Evolutionary conservation across 2,888 invertebrate species (phyloP).

Genomic region (Archips xylosteana): DNA sequence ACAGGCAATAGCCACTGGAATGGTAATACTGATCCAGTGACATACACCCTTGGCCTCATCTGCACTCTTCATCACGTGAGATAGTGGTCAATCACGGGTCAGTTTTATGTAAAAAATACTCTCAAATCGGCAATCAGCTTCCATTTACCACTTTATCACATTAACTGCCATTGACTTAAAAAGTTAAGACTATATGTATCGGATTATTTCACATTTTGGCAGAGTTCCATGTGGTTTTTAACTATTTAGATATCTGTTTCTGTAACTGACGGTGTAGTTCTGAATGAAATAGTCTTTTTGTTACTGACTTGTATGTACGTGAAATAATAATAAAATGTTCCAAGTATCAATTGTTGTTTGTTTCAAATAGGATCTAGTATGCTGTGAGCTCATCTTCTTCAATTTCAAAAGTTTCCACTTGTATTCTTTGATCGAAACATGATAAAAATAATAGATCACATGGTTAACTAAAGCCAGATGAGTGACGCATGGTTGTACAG

Average conservation of each 20-base stretch:
- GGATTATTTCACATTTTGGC: slow-evolving; percentile 41
- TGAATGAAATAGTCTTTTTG: slow-evolving; percentile 42
- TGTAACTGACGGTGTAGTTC: slow-evolving; percentile 42
- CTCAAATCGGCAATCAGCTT: slow-evolving; percentile 38
- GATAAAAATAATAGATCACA: too few relatives aligned
- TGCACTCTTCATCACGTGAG: too few relatives aligned
- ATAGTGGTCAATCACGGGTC: too few relatives aligned
- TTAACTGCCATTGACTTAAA: slow-evolving; percentile 15
- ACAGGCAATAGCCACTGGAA: too few relatives aligned
- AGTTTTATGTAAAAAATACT: not conserved
- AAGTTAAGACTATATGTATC: not conserved
- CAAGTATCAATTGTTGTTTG: slow-evolving; percentile 8
- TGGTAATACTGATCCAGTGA: too few relatives aligned
- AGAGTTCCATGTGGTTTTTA: slow-evolving; percentile 44
- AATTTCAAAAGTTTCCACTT: too few relatives aligned
- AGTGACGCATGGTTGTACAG: too few relatives aligned
- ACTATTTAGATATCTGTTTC: slow-evolving; percentile 44
- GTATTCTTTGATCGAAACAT: too few relatives aligned
- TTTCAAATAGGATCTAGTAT: not conserved
- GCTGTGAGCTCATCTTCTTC: too few relatives aligned
- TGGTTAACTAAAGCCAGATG: too few relatives aligned
- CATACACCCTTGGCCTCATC: too few relatives aligned
- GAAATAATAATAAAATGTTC: slow-evolving; percentile 39
- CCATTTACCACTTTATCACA: slow-evolving; percentile 44
- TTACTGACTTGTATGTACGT: slow-evolving; percentile 32